phyloP scores from a whole-genome alignment of 2,113 vertebrate genomes.

The Passer domesticus region DNA sequence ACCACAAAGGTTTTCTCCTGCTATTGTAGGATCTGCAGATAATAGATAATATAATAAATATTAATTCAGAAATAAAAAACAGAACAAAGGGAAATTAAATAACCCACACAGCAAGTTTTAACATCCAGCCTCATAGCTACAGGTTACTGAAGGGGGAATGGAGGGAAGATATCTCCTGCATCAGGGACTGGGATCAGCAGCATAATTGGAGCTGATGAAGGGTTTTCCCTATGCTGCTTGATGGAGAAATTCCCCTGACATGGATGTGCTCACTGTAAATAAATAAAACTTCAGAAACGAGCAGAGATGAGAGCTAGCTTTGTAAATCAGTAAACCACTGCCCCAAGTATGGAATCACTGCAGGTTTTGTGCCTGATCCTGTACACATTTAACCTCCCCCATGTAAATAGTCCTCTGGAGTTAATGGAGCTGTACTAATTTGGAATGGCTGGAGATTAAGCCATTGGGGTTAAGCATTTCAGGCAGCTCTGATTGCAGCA shows the following conservation, averaged over 20 bases:
- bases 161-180: neutral
- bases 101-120: neutral
- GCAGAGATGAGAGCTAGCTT: neutral
- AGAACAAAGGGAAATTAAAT: neutral
- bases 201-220: neutral
- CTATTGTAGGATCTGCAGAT: neutral
- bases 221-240: neutral
- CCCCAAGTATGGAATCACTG: neutral
- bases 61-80: neutral
- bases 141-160: neutral
- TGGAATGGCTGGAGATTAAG: neutral
- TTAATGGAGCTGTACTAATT: constrained; percentile 50
- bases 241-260: neutral
- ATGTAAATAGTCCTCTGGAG: neutral
- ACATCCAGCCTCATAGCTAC: neutral
- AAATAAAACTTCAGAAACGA: neutral
- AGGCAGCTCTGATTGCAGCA: neutral
- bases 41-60: neutral
- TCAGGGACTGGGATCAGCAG: neutral
- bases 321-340: neutral
- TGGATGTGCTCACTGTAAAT: neutral
- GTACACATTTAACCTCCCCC: neutral
- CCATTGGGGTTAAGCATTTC: neutral
- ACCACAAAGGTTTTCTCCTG: neutral
- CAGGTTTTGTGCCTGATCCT: constrained; percentile 8